Base-by-base conservation (phyloP, 2,888 invertebrate genomes). In the Scelioninae gen. 1 region DNA sequence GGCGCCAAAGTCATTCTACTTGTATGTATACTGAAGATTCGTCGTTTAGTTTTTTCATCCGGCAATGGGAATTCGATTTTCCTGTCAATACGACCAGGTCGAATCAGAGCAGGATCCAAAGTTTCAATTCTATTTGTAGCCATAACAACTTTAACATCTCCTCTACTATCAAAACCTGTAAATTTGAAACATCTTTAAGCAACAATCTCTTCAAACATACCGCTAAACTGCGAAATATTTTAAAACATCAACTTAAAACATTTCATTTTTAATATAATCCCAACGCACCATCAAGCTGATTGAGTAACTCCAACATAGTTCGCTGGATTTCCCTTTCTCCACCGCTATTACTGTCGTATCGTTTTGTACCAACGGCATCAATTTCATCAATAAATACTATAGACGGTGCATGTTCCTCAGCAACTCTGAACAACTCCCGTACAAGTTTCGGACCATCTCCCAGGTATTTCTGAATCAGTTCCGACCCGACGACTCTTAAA, bases 351-450 rank as follows among this genome's bases (percentile, higher is more conserved):
- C 99, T 99, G 91, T 99, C 99, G 92, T 99, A 99, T 92, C 98
- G 95, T 93, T 99, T 99, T 6, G 99, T 99, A 76, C 99, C 99
- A 11, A 99, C 98, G 32, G 99, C 99, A 94, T 99, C 99, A 89
- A 99, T 99, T 95, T 99, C 99, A 94, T 99, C 99, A 88, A 99
- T 99, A 91, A 99, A 99, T 10, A 99, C 99, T 93, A 99, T 99
- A 0, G 99, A 99, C 0, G 99, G 99, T 0, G 99, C 99, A 93
- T 99, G 98, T 91, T 99, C 99, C 92, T 99, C 99, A 0, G 99
- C 99, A n/a, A 99, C 99, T 88, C 99, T 94, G 93, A 99, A 99
- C 80, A 99, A 93, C 92, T 99, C 99, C 72, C 99, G 94, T 0
- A 99, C 99, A 82, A 99, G 93, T 93, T 99, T 99, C 0, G 99